Evolutionary conservation across 2,797 vertebrate genomes (phyloP).

Genomic region (Lutjanus campechanus): DNA sequence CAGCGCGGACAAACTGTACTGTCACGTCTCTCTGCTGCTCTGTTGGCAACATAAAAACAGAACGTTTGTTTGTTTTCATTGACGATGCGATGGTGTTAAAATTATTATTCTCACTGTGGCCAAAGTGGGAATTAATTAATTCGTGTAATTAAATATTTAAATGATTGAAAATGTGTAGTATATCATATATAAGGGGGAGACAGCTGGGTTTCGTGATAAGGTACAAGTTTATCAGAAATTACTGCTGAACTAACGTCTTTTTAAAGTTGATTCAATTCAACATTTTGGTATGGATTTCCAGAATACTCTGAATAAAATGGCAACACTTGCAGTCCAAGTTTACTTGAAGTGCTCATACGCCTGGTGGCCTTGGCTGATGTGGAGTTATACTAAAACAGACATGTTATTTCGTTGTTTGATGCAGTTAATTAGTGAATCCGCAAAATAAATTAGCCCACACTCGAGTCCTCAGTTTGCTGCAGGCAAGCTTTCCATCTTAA

Average conservation of each 20-base stretch:
- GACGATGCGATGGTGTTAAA: not conserved
- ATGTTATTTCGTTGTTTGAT: constrained; percentile 5
- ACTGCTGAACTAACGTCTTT: not conserved
- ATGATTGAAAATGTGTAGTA: accelerated
- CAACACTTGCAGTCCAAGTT: not conserved
- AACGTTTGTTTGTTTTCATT: not conserved
- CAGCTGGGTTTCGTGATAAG: not conserved
- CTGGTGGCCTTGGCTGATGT: not conserved
- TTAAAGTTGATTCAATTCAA: not conserved
- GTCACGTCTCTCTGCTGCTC: constrained; percentile 10
- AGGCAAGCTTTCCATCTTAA: not conserved
- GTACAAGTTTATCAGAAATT: not conserved
- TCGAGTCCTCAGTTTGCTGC: not conserved
- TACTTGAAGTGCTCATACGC: too few relatives aligned
- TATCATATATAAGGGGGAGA: not conserved
- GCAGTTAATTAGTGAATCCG: not conserved
- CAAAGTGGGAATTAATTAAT: not conserved
- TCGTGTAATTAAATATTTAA: not conserved
- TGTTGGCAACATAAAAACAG: not conserved
- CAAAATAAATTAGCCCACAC: not conserved
- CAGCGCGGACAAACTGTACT: not conserved
- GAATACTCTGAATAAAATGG: not conserved
- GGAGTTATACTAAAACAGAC: not conserved
- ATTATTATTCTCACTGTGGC: not conserved
- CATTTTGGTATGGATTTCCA: not conserved